phyloP scores from a whole-genome alignment of 92 coral and sea anemone species.

The Anthopleura xanthogrammica region DNA sequence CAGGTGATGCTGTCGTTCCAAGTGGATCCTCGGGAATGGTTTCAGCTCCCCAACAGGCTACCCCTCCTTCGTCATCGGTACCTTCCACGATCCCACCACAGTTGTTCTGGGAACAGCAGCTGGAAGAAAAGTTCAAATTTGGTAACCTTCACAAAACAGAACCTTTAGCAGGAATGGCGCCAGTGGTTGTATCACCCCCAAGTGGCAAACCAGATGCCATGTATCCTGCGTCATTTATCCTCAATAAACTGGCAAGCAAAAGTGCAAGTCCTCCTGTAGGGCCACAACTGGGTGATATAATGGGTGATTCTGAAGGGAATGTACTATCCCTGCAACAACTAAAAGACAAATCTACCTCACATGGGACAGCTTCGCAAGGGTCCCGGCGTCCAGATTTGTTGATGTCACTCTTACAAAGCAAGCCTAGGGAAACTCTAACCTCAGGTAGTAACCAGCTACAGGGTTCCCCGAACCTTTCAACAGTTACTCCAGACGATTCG shows the following conservation, averaged over 20 bases:
- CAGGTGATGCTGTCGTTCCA: too few species aligned
- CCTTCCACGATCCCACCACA: slow-evolving; percentile 38
- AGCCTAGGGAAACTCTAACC: slow-evolving; percentile 21
- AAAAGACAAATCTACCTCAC: not conserved
- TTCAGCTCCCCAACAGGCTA: not conserved
- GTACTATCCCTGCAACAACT: not conserved
- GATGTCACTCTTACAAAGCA: slow-evolving; percentile 24
- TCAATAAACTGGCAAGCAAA: slow-evolving; percentile 32
- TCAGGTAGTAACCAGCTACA: not conserved
- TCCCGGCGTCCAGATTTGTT: slow-evolving; percentile 5
- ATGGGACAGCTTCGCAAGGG: not conserved
- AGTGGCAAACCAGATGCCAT: slow-evolving; percentile 37
- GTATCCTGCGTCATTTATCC: slow-evolving; percentile 54
- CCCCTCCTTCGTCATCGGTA: slow-evolving; percentile 10
- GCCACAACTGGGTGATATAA: not conserved
- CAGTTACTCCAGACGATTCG: not conserved
- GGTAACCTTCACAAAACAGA: slow-evolving; percentile 44
- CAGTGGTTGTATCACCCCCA: slow-evolving; percentile 36
- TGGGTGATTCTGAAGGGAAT: not conserved
- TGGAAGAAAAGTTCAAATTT: slow-evolving; percentile 45
- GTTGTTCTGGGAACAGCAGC: slow-evolving; percentile 71
- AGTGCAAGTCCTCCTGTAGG: slow-evolving; percentile 14
- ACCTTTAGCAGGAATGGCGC: slow-evolving; percentile 60
- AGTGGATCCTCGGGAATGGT: slow-evolving; percentile 27
- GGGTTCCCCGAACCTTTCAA: not conserved